Base-by-base conservation (phyloP, 2,888 invertebrate genomes). In the Limnephilus rhombicus region DNA sequence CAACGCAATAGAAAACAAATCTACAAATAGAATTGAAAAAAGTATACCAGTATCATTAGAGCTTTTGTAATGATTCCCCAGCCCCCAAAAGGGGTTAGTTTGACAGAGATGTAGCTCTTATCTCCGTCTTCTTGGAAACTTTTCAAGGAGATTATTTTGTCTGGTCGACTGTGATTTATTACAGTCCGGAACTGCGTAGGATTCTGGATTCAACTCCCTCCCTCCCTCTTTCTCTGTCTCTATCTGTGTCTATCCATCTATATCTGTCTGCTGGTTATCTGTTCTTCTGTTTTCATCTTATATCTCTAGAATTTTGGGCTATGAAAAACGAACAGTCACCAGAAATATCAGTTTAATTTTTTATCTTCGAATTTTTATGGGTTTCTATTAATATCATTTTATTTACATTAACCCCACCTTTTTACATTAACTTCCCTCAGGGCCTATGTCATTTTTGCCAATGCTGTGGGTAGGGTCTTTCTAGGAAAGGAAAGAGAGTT, bases 101-200 rank as follows among this genome's bases (percentile, higher is more conserved):
- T 85, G 85, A 41, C 85, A 85, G 85, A 85, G 86, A 86, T 86
- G 86, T 29, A 41, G 41, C 86, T 45, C 41, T 86, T 86, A 86
- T 86, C 86, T 86, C 83, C 83, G 24, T 37, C 37, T 83, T 83
- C 45, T 86, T 45, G 86, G 86, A 45, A 86, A 86, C 86, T 86
- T 86, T 86, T 86, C 86, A 45, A 29, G 86, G 41, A 86, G 86
- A 86, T 86, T 86, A 86, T 86, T 86, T 45, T 45, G 86, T 86
- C 86, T 86, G 86, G 37, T 45, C 41, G 86, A 49, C 86, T 86
- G 18, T 86, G 86, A 86, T 86, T 45, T 86, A 86, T 86, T 49
- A 45, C 86, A 11, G 85, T 11, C 37, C 41, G 85, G 85, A n/a
- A 45, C 86, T 83, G 83, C 83, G 83, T 83, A 83, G 37, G 83